Evolutionary conservation across 2,888 invertebrate genomes (phyloP), one percentile per base, ranked within the genome.

Genomic region (Cataglyphis rosenhaueri): DNA sequence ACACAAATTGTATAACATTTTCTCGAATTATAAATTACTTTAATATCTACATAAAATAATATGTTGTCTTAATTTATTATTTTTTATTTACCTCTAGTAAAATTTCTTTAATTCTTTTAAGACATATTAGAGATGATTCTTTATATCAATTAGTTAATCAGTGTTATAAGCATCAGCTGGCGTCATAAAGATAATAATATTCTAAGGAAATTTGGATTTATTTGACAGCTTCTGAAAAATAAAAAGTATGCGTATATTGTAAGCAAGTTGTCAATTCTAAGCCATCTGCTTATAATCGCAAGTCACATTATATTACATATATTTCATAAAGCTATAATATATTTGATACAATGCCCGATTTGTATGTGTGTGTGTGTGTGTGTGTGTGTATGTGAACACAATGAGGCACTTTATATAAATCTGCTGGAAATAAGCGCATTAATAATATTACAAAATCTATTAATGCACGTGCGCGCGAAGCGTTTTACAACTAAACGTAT

Each of bases 401-500:
- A 66, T 66, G 66, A 76, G 44, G 25, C 59, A 5, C 35, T 70
- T 68, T 25, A 25, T 32, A 59, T 32, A 59, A 70, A 70, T 59
- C 25, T 35, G 32, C 21, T 78, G 78, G 59, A 48, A 68, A 59
- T 44, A 59, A 59, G 59, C 78, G 35, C 38, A 44, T 78, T 68
- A 78, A 78, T 78, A 78, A 78, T 68, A 61, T 78, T 68, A 78
- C 44, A 35, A 70, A 68, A 79, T 59, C 59, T 70, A 79, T 79
- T 79, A 79, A 79, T 79, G 59, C n/a, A 8, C 68, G 38, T 48
- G 32, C 70, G 59, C 44, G 59, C 32, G 29, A 68, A 78, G 44
- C 59, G 21, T 79, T 79, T 79, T 79, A 68, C 70, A 70, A 70
- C 68, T 79, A 78, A 78, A 68, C 66, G 59, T 78, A 79, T 70